Percentiles rank a stretch among this genome's conserved stretches.
These are phyloP conservation scores for Gouania willdenowi DNA, from an alignment of 2,797 vertebrate genomes.

Conservation along the genomic window DNA sequence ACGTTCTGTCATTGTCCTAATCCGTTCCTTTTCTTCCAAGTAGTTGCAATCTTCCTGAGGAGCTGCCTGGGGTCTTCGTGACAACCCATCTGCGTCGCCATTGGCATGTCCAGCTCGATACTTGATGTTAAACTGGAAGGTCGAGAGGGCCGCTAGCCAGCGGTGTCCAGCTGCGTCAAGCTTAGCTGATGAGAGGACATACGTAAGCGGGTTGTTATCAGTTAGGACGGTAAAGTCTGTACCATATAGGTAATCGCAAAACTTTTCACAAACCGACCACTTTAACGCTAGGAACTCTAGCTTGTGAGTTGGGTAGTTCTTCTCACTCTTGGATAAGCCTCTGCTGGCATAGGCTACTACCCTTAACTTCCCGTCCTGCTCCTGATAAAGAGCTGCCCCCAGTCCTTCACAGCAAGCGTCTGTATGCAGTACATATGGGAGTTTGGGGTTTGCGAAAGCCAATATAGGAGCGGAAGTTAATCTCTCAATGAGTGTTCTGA, in stretches of 20 bases:
- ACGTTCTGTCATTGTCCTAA: neutral
- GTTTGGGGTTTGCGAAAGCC: too few relatives aligned
- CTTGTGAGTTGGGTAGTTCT: neutral
- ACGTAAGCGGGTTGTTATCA: too few relatives aligned
- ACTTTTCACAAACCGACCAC: neutral
- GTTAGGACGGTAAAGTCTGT: too few relatives aligned
- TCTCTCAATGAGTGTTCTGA: neutral
- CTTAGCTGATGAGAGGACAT: too few relatives aligned
- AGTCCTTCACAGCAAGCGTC: neutral
- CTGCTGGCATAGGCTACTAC: neutral
- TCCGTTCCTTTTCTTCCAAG: neutral
- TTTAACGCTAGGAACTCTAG: neutral
- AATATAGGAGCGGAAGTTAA: neutral
- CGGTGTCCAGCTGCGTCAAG: too few relatives aligned
- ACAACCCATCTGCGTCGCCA: too few relatives aligned
- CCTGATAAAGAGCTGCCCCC: neutral
- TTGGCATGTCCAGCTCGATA: neutral
- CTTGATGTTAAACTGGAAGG: neutral
- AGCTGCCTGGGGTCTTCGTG: neutral
- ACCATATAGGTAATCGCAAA: too few relatives aligned
- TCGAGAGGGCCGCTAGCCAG: neutral
- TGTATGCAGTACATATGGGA: too few relatives aligned
- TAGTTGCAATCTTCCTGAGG: neutral
- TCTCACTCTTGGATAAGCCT: neutral
- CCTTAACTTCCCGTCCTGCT: neutral